Conservation (phyloP, 2,888 invertebrate genomes). For the Amphiduros pacificus region DNA sequence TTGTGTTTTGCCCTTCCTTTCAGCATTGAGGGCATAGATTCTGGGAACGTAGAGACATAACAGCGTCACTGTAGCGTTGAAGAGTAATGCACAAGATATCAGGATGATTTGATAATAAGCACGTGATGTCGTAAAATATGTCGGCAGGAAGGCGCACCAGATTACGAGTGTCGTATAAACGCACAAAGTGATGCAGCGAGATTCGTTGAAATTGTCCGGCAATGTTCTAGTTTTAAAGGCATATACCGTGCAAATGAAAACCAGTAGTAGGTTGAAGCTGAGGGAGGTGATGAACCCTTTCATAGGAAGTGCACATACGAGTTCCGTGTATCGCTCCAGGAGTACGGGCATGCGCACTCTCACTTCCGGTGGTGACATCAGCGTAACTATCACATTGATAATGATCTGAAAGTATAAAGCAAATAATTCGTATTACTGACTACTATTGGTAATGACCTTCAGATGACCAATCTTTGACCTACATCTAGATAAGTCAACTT, state of each 20-base stretch:
- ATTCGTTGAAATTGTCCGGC: constrained; percentile 45
- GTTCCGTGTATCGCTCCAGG: constrained; percentile 37
- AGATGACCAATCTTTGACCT: too few relatives aligned
- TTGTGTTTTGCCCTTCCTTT: not conserved
- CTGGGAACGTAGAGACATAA: constrained; percentile 37
- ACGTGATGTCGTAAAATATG: constrained; percentile 37
- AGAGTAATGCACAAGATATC: constrained; percentile 33
- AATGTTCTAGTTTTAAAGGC: constrained; percentile 38
- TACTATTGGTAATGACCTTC: too few relatives aligned
- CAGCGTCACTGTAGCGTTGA: constrained; percentile 36
- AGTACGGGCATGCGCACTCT: constrained; percentile 30
- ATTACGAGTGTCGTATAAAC: constrained; percentile 46
- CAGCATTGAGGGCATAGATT: constrained; percentile 33
- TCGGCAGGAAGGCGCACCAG: constrained; percentile 44
- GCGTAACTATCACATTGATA: constrained; percentile 25
- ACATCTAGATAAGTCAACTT: too few relatives aligned
- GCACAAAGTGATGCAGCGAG: constrained; percentile 42
- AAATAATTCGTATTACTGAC: too few relatives aligned
- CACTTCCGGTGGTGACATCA: constrained; percentile 26
- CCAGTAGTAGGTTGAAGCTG: constrained; percentile 39
- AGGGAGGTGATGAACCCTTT: constrained; percentile 37
- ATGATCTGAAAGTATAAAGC: constrained; percentile 30
- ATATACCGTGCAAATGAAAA: constrained; percentile 38
- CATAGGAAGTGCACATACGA: constrained; percentile 35
- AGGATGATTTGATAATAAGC: constrained; percentile 33